Evolutionary conservation across 2,888 invertebrate species (phyloP), one percentile per base, ranked within the genome.

Genomic region (Hypolimnas misippus): DNA sequence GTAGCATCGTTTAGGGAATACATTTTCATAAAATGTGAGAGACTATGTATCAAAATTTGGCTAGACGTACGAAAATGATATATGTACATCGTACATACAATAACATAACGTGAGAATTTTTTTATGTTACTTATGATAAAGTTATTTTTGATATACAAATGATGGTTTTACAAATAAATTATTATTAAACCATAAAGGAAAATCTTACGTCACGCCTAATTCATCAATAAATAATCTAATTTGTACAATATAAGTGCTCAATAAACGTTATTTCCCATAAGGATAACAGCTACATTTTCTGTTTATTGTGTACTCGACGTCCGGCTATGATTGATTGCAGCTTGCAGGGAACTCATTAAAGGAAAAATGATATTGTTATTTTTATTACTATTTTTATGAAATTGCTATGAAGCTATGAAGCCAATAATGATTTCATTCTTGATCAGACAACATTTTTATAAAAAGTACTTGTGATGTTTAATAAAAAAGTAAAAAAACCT

Each of bases 271-370:
- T 64, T 64, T 57, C 51, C 50, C 59, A 46, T 57, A 62, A 78
- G 79, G 79, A 82, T 85, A 85, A 83, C 81, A 76, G 77, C 70
- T 75, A 76, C 79, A 81, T 81, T 81, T 79, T 81, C 79, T 83
- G 82, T 84, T 64, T 86, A 83, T 83, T 86, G 82, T 84, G 76
- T 79, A 79, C 84, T 82, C 81, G 75, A 81, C 83, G 78, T 76
- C 73, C 68, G 70, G 71, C 72, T 76, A 84, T 86, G 87, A 87
- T 86, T 86, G 87, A 87, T 86, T 83, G 83, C 79, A 77, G 79
- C 80, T 83, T 83, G 81, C 75, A 77, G 79, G 83, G 80, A 86
- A 84, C 81, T 81, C 77, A 76, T 81, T 79, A 78, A 81, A 83
- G 76, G 75, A 40, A 52, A 57, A 57, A 67, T 63, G 62, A 60